Conservation (phyloP, 2,797 vertebrate species). For the Bradypodion pumilum region DNA sequence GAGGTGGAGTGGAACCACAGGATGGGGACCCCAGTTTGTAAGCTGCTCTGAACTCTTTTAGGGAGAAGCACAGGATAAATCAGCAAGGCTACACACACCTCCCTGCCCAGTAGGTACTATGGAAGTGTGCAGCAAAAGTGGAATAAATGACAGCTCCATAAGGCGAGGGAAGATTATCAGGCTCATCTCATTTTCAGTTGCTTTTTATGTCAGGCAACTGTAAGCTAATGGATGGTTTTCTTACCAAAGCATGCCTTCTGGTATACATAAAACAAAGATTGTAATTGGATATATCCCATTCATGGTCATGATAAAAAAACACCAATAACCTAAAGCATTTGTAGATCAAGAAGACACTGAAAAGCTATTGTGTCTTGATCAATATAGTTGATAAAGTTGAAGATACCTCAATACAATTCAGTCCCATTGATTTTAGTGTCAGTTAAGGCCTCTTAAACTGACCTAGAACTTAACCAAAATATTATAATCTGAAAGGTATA, state of each 20-base stretch:
- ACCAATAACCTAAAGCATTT: background rate
- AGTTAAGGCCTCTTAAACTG: background rate
- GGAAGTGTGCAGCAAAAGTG: background rate
- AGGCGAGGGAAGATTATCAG: background rate
- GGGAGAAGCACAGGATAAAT: background rate
- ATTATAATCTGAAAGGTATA: background rate
- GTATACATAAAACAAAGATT: background rate
- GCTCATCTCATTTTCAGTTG: background rate
- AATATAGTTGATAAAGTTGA: background rate
- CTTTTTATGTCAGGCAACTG: background rate
- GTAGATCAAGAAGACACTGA: background rate
- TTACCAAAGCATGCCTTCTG: conserved; percentile 23
- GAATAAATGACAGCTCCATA: background rate
- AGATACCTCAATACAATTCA: background rate
- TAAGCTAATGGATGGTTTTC: background rate
- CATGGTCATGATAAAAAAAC: background rate
- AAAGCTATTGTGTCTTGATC: background rate
- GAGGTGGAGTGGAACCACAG: background rate
- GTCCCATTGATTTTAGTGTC: background rate
- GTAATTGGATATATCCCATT: background rate
- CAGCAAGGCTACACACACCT: background rate
- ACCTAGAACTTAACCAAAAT: background rate
- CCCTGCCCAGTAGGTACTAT: background rate
- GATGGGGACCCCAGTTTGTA: background rate
- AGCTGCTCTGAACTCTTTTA: background rate